Percentiles rank a stretch among this genome's conserved stretches.
Evolutionary conservation across 2,113 vertebrate species (phyloP).

Genomic region (Gulo gulo): DNA sequence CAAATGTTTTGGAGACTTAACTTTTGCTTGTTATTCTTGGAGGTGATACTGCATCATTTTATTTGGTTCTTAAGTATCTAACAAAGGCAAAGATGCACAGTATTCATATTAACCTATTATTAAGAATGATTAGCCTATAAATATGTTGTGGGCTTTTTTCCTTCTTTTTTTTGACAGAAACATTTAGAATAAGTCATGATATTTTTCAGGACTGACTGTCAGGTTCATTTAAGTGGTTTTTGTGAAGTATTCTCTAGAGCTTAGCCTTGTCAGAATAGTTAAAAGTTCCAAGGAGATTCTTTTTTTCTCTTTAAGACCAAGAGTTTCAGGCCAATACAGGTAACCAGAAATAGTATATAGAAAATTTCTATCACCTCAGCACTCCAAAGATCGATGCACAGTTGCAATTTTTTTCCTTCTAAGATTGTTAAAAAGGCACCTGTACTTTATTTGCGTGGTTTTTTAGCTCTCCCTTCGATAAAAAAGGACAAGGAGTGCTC

Average conservation of each 20-base stretch:
- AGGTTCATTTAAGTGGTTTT: background rate
- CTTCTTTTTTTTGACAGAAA: background rate
- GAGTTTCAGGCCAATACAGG: background rate
- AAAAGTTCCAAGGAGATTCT: background rate
- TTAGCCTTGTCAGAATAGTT: background rate
- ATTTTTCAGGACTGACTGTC: background rate
- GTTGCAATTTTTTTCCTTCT: background rate
- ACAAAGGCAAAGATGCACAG: background rate
- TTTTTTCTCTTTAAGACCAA: conserved; percentile 17
- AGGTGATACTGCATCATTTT: background rate
- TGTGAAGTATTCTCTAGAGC: conserved; percentile 14
- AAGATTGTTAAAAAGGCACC: background rate
- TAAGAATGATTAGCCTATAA: conserved; percentile 8
- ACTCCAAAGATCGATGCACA: background rate
- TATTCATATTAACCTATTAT: background rate
- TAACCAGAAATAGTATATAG: background rate
- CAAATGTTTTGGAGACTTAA: conserved; percentile 15
- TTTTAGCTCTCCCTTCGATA: background rate
- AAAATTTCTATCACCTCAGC: background rate
- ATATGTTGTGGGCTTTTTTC: background rate
- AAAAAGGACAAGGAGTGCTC: background rate
- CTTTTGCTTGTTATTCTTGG: conserved; percentile 5
- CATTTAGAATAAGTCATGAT: background rate
- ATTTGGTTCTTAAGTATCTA: conserved; percentile 5
- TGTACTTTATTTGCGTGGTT: conserved; percentile 9